Evolutionary conservation across 1,140 invertebrate species (phyloP).

Genomic region (Lepidurus couesii): DNA sequence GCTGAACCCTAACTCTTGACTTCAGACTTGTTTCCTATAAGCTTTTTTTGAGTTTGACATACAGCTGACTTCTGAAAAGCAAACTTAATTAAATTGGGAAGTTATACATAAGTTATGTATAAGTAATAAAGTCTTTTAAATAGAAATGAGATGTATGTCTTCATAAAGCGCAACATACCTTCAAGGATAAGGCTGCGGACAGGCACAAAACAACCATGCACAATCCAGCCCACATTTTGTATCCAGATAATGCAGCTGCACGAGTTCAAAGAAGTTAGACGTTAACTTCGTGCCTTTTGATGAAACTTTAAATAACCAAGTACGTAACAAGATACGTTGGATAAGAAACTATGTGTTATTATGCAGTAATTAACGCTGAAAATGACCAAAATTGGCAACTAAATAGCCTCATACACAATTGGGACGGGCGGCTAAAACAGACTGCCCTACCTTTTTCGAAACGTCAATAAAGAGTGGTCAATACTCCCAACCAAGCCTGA

Average conservation of each 20-base stretch:
- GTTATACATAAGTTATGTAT: neutral
- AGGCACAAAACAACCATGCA: neutral
- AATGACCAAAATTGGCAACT: neutral
- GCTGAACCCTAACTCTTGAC: no score
- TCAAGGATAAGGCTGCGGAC: neutral
- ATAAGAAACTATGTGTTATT: neutral
- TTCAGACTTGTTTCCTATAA: no score
- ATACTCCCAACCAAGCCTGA: neutral
- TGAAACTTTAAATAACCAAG: neutral
- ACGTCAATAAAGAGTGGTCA: constrained; percentile 12
- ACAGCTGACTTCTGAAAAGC: no score
- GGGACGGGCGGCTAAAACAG: neutral
- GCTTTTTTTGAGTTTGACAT: no score
- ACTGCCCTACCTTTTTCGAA: constrained; percentile 9
- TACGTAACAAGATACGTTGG: neutral
- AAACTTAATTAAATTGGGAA: neutral
- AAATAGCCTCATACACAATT: neutral
- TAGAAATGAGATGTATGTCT: neutral
- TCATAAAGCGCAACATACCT: neutral
- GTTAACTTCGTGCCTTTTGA: no score
- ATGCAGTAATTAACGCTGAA: neutral
- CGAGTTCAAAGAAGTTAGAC: neutral
- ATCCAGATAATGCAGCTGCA: neutral
- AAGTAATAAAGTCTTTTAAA: neutral
- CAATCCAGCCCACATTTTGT: constrained; percentile 8